Percentiles rank a stretch among this genome's conserved stretches.
Conservation (phyloP, 2,113 vertebrate genomes). For the Siniperca chuatsi region DNA sequence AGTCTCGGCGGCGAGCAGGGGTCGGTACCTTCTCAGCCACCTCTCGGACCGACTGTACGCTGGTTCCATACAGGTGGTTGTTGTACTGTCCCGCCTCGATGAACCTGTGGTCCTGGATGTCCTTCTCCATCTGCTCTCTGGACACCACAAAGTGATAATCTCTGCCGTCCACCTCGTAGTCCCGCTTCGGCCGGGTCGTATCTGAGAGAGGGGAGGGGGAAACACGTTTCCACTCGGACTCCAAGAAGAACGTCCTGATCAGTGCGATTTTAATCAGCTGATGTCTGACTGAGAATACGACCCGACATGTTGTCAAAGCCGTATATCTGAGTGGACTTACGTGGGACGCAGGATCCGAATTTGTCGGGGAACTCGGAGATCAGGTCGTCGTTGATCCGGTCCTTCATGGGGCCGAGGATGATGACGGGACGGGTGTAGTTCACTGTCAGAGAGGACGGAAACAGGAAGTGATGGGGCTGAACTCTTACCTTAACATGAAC, state of each 20-base stretch:
- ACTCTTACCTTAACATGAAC: neutral
- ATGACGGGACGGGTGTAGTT: slow-evolving; percentile 96
- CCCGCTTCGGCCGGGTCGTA: slow-evolving; percentile 96
- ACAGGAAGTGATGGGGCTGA: neutral
- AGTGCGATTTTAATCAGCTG: no score
- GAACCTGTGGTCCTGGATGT: slow-evolving; percentile 98
- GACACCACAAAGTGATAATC: slow-evolving; percentile 98
- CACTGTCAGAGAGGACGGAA: slow-evolving; percentile 79
- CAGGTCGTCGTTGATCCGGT: slow-evolving; percentile 96
- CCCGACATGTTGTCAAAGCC: no score
- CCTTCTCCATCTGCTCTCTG: slow-evolving; percentile 98
- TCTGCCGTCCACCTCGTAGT: slow-evolving; percentile 96
- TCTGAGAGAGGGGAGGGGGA: slow-evolving; percentile 78
- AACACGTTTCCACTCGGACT: neutral
- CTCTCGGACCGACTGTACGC: slow-evolving; percentile 96
- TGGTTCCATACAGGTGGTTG: slow-evolving; percentile 97
- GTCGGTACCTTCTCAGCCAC: slow-evolving; percentile 94
- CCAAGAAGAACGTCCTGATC: no score
- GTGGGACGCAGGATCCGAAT: slow-evolving; percentile 98
- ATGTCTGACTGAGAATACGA: no score
- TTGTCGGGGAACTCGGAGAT: slow-evolving; percentile 99
- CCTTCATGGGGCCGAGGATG: slow-evolving; percentile 98
- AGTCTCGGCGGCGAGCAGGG: no score
- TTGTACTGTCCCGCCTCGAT: slow-evolving; percentile 99
- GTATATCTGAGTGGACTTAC: slow-evolving; percentile 82